phyloP scores from a whole-genome alignment of 1,140 invertebrate species.

The Drosophila lacertosa region DNA sequence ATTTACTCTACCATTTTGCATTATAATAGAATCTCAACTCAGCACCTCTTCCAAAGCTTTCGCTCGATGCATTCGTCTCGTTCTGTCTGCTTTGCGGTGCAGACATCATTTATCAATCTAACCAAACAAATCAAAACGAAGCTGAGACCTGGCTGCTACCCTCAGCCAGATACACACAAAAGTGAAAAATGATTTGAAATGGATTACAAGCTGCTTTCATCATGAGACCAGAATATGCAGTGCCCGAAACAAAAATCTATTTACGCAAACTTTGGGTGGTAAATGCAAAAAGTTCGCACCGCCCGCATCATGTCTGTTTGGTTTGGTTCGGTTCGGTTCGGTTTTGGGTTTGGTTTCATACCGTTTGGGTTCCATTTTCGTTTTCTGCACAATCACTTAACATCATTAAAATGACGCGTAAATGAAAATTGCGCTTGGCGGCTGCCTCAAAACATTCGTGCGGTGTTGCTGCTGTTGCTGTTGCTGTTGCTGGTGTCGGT shows the following conservation, averaged over 20 bases:
- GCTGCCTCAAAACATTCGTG: conserved; percentile 40
- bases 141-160: conserved; percentile 32
- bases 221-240: conserved; percentile 51
- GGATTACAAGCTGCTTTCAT: conserved; percentile 77
- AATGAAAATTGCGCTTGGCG: conserved; percentile 74
- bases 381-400: conserved; percentile 82
- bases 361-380: conserved; percentile 45
- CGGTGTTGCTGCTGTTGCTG: conserved; percentile 23
- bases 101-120: conserved; percentile 78
- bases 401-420: conserved; percentile 82
- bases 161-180: conserved; percentile 57
- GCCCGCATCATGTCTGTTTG: not conserved
- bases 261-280: conserved; percentile 71
- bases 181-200: conserved; percentile 81
- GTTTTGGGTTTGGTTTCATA: conserved; percentile 19
- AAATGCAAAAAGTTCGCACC: conserved; percentile 60
- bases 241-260: conserved; percentile 62
- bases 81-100: conserved; percentile 66
- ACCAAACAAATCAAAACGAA: conserved; percentile 79
- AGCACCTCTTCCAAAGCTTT: conserved; percentile 11
- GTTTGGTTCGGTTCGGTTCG: not conserved
- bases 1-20: not conserved
- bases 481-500: conserved; percentile 18
- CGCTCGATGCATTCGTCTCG: not conserved
- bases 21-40: conserved; percentile 1